Percentiles rank a stretch among this genome's conserved stretches.
Conservation (phyloP, 2,113 vertebrate genomes). For the Chrysochloris asiatica region DNA sequence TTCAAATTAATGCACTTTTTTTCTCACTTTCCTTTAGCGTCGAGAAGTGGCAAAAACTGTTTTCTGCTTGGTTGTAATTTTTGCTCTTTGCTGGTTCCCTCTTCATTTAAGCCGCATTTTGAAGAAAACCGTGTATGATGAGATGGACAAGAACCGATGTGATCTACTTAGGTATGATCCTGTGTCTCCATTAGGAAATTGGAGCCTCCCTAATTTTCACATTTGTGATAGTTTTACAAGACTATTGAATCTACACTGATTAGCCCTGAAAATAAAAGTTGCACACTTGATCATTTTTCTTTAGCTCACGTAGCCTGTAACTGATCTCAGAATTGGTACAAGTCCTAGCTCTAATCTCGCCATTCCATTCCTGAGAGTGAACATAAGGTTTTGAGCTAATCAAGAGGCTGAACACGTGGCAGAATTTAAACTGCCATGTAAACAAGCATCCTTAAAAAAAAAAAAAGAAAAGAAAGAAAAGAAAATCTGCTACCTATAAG, state of each 20-base stretch:
- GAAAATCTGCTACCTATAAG: conserved; percentile 5
- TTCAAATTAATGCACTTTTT: not conserved
- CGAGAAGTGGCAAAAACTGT: conserved; percentile 98
- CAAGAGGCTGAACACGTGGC: not conserved
- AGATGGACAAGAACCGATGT: conserved; percentile 87
- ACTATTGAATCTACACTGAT: not conserved
- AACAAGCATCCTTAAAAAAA: not conserved
- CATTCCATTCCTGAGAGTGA: not conserved
- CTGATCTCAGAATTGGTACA: not conserved
- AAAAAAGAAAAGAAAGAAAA: not conserved
- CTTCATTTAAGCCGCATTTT: conserved; percentile 95
- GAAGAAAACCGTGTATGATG: conserved; percentile 90
- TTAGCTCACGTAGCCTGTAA: conserved; percentile 5
- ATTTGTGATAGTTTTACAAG: not conserved
- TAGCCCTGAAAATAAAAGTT: conserved; percentile 44
- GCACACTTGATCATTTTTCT: conserved; percentile 37
- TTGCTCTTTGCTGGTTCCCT: conserved; percentile 98
- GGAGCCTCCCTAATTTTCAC: not conserved
- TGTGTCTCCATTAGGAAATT: not conserved
- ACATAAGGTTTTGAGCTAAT: not conserved
- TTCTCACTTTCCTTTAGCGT: conserved; percentile 85
- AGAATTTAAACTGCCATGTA: conserved; percentile 33
- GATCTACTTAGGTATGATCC: conserved; percentile 91
- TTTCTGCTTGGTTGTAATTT: conserved; percentile 97
- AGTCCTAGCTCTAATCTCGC: not conserved